These are phyloP conservation scores for Cotesia congregata DNA, from an alignment of 2,888 invertebrate genomes.

Conservation along the genomic window DNA sequence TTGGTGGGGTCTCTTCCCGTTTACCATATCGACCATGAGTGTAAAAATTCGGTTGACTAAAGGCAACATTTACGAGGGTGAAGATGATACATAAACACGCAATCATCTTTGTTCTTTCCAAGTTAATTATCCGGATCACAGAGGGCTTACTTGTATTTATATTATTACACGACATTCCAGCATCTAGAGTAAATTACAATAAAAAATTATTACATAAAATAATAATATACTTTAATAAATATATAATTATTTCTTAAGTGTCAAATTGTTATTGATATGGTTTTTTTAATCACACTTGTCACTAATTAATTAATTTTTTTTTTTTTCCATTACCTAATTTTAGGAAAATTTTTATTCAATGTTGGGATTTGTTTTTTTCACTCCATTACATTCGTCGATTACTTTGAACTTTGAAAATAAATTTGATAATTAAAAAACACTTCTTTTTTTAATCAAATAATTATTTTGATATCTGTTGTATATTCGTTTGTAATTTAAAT, in stretches of 20 bases:
- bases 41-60: conserved; percentile 56
- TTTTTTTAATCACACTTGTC: background rate
- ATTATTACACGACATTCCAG: conserved; percentile 49
- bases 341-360: background rate
- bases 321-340: background rate
- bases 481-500: background rate
- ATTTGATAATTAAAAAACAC: too few relatives aligned
- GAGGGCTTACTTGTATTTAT: conserved; percentile 16
- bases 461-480: too few relatives aligned
- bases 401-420: too few relatives aligned
- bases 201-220: conserved; percentile 7
- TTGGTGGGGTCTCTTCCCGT: conserved; percentile 51
- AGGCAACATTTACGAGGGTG: conserved; percentile 53
- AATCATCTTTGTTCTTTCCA: conserved; percentile 47
- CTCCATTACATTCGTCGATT: background rate
- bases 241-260: background rate
- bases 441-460: too few relatives aligned
- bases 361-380: background rate
- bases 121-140: conserved; percentile 16
- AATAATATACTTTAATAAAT: background rate
- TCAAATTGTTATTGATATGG: background rate
- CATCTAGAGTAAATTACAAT: conserved; percentile 33
- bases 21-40: conserved; percentile 59
- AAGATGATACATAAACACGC: conserved; percentile 58
- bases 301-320: background rate